Conservation (phyloP, 2,888 invertebrate species). For the Nomada fucata region DNA sequence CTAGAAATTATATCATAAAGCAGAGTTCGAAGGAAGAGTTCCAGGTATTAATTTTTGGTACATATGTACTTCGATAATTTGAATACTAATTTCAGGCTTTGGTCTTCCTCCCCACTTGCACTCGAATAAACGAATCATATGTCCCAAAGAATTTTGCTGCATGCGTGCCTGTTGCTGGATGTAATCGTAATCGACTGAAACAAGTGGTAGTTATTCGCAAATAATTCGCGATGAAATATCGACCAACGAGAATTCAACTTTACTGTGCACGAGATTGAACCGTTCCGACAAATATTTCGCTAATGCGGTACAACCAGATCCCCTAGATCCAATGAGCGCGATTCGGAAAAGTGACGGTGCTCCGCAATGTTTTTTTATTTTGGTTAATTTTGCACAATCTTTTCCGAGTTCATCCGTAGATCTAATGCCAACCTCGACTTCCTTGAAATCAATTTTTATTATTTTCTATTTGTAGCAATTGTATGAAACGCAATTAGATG, state of each 20-base stretch:
- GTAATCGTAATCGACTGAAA: conserved; percentile 86
- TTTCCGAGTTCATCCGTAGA: conserved; percentile 81
- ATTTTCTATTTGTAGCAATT: background rate
- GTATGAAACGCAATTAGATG: background rate
- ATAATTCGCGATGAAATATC: background rate
- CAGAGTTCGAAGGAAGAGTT: too few species aligned
- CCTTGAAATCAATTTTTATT: conserved; percentile 71
- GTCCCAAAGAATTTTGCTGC: conserved; percentile 75
- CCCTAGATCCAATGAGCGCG: conserved; percentile 86
- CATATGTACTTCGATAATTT: conserved; percentile 74
- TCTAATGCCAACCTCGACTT: conserved; percentile 80
- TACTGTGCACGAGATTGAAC: conserved; percentile 86
- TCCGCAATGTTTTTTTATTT: conserved; percentile 79
- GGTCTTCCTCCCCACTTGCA: conserved; percentile 62
- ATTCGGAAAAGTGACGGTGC: conserved; percentile 87
- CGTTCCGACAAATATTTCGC: conserved; percentile 85
- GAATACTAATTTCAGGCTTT: conserved; percentile 69
- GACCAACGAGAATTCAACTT: conserved; percentile 4
- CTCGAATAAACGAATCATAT: conserved; percentile 67
- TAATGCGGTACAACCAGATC: conserved; percentile 86
- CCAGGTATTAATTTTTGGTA: background rate
- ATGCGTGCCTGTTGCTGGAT: conserved; percentile 85
- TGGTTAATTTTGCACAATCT: conserved; percentile 81
- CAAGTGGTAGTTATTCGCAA: background rate
- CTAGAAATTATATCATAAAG: conserved; percentile 65